Conservation (phyloP, 2,888 invertebrate genomes). For the Aphodius sticticus region DNA sequence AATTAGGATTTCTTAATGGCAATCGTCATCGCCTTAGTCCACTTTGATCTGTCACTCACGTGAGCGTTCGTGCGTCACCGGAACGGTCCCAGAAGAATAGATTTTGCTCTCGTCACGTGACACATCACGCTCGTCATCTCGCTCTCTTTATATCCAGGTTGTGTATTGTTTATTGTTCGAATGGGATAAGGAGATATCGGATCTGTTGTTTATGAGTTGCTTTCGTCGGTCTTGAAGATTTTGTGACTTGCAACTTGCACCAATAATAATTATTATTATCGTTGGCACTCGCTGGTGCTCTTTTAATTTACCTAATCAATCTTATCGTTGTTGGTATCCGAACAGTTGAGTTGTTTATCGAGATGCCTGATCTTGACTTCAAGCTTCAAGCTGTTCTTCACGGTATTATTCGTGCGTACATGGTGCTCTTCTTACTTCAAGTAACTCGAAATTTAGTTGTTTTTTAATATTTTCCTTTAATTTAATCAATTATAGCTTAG, state of each 20-base stretch:
- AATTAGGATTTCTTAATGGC: conserved; percentile 52
- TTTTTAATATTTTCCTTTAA: too few relatives aligned
- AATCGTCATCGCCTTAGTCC: conserved; percentile 47
- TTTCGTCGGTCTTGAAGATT: conserved; percentile 38
- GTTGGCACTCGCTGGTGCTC: conserved; percentile 8
- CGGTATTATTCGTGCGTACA: neutral
- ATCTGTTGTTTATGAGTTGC: conserved; percentile 41
- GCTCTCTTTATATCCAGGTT: conserved; percentile 49
- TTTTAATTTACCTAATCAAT: conserved; percentile 54
- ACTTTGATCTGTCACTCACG: conserved; percentile 54
- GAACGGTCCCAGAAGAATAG: conserved; percentile 38
- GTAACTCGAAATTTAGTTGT: too few relatives aligned
- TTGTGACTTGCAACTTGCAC: conserved; percentile 44
- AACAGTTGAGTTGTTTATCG: conserved; percentile 48
- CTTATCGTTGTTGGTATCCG: conserved; percentile 51
- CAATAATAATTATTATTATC: conserved; percentile 18
- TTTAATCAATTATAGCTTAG: too few relatives aligned
- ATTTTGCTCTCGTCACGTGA: conserved; percentile 45
- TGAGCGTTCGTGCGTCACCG: conserved; percentile 55
- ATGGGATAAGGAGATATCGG: conserved; percentile 45
- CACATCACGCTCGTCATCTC: conserved; percentile 48
- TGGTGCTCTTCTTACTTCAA: neutral
- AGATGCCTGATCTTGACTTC: conserved; percentile 27
- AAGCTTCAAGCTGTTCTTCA: conserved; percentile 12
- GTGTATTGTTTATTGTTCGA: conserved; percentile 55